Percentiles rank a stretch among this genome's conserved stretches.
These are phyloP conservation scores for Lomographa bimaculata DNA, from an alignment of 2,888 invertebrate species.

Conservation along the genomic window DNA sequence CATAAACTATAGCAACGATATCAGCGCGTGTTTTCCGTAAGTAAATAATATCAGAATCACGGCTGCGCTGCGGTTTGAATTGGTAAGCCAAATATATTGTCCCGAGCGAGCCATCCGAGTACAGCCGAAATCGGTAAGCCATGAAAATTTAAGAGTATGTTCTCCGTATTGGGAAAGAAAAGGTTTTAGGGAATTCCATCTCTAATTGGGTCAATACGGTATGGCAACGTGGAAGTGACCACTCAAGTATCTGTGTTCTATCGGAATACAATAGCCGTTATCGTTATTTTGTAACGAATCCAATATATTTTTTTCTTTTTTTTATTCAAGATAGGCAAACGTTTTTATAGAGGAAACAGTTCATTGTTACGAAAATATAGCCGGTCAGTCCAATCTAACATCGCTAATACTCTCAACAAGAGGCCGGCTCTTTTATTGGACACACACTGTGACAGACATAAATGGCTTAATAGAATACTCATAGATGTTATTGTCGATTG, in stretches of 20 bases:
- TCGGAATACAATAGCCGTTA: slow-evolving; percentile 20
- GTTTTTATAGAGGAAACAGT: no score
- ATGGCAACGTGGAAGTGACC: slow-evolving; percentile 24
- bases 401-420: slow-evolving; percentile 18
- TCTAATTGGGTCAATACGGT: slow-evolving; percentile 28
- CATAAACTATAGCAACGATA: slow-evolving; percentile 9
- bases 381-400: slow-evolving; percentile 12
- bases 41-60: slow-evolving; percentile 25
- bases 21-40: slow-evolving; percentile 12
- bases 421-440: slow-evolving; percentile 51
- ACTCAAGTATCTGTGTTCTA: slow-evolving; percentile 28
- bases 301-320: no score
- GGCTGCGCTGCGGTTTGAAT: slow-evolving; percentile 28
- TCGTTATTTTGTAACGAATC: slow-evolving; percentile 25
- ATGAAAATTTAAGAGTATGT: slow-evolving; percentile 34
- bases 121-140: slow-evolving; percentile 30
- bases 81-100: slow-evolving; percentile 36
- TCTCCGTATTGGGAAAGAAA: slow-evolving; percentile 26
- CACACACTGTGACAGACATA: slow-evolving; percentile 60
- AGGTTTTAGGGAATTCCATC: slow-evolving; percentile 24
- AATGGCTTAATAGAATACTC: slow-evolving; percentile 65
- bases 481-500: slow-evolving; percentile 65
- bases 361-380: slow-evolving; percentile 12
- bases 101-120: slow-evolving; percentile 31
- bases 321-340: no score